Conservation (phyloP, 2,113 vertebrate species). For the Takifugu bimaculatus region DNA sequence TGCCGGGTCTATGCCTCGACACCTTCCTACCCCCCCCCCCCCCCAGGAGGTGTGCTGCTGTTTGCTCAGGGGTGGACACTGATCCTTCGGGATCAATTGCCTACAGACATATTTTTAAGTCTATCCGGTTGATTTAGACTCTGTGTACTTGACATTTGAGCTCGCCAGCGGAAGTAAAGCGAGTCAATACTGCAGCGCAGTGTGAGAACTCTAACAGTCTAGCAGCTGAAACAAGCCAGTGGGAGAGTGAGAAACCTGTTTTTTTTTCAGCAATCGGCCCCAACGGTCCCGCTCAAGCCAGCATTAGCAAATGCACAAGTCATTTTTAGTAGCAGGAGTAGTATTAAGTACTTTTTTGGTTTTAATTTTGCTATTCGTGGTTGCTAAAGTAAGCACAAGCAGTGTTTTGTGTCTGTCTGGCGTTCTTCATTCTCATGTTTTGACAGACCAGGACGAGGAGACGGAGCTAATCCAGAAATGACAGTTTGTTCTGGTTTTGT, state of each 20-base stretch:
- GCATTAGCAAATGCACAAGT: no score
- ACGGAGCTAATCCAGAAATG: constrained; percentile 18
- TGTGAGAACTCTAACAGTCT: constrained; percentile 49
- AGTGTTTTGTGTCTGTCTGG: background rate
- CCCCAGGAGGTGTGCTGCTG: constrained; percentile 35
- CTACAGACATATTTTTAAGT: constrained; percentile 44
- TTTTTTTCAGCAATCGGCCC: background rate
- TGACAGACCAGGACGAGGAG: constrained; percentile 23
- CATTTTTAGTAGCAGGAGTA: no score
- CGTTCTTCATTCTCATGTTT: constrained; percentile 29
- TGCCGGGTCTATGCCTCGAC: constrained; percentile 26
- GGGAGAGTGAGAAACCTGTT: background rate
- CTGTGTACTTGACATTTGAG: constrained; percentile 52
- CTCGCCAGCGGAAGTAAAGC: constrained; percentile 31
- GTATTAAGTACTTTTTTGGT: no score
- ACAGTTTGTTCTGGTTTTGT: constrained; percentile 26
- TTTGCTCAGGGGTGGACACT: constrained; percentile 44
- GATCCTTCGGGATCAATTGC: constrained; percentile 55
- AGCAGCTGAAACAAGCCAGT: constrained; percentile 11
- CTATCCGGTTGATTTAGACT: constrained; percentile 50
- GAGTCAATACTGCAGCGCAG: constrained; percentile 10
- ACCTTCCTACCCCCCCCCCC: constrained; percentile 21
- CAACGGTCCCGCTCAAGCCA: background rate
- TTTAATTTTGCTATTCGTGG: background rate
- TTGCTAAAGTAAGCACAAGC: background rate